Evolutionary conservation across 2,113 vertebrate genomes (phyloP).

Genomic region (Panthera tigris): DNA sequence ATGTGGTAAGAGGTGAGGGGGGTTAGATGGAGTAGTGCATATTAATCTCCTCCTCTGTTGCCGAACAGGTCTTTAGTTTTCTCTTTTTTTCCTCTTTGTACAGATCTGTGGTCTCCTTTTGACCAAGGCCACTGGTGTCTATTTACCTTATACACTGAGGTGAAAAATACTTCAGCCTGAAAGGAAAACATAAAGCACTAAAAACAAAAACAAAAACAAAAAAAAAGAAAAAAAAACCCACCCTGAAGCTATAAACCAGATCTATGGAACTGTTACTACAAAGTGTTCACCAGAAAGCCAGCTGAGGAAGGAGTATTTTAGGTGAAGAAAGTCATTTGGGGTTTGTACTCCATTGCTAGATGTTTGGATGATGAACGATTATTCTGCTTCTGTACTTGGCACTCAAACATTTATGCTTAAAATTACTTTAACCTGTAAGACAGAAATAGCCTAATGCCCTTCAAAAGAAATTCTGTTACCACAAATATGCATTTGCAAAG

Average conservation of each 20-base stretch:
- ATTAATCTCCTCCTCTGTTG: not conserved
- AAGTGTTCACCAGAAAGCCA: not conserved
- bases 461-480: slow-evolving; percentile 46
- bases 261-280: not conserved
- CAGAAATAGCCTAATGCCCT: slow-evolving; percentile 55
- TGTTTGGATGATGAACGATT: slow-evolving; percentile 8
- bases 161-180: slow-evolving; percentile 14
- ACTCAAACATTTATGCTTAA: slow-evolving; percentile 38
- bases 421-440: slow-evolving; percentile 62
- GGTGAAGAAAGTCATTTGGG: not conserved
- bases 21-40: not conserved
- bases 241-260: slow-evolving; percentile 19
- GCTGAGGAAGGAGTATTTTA: not conserved
- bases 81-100: not conserved
- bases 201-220: not conserved
- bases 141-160: not conserved
- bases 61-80: not conserved
- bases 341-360: not conserved
- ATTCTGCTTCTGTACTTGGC: slow-evolving; percentile 21
- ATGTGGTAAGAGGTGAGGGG: not conserved
- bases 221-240: not conserved
- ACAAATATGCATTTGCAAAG: slow-evolving; percentile 41
- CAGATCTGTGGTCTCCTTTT: slow-evolving; percentile 40
- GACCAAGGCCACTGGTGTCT: slow-evolving; percentile 34
- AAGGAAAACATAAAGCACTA: slow-evolving; percentile 55